These are phyloP conservation scores for Aplocera efformata DNA, from an alignment of 2,888 invertebrate genomes.

Conservation along the genomic window DNA sequence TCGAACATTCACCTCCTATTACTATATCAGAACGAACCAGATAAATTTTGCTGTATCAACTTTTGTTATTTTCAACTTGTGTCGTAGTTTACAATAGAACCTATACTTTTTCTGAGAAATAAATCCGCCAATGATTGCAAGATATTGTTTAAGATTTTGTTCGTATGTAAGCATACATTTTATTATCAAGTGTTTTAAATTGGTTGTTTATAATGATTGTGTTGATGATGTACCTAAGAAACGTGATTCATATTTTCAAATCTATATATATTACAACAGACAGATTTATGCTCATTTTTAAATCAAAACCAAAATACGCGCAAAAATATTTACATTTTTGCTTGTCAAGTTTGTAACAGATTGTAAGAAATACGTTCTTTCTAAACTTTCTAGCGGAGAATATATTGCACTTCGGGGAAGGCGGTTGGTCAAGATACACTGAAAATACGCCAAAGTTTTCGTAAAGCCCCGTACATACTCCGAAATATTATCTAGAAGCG, in stretches of 20 bases:
- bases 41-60: slow-evolving; percentile 10
- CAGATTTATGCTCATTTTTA: too few relatives aligned
- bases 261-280: too few relatives aligned
- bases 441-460: slow-evolving; percentile 5
- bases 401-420: slow-evolving; percentile 10
- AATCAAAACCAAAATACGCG: too few relatives aligned
- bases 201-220: too few relatives aligned
- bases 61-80: not conserved
- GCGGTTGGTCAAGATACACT: slow-evolving; percentile 10
- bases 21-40: slow-evolving; percentile 15
- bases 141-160: too few relatives aligned
- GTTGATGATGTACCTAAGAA: too few relatives aligned
- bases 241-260: too few relatives aligned
- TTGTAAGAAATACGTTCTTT: slow-evolving; percentile 3
- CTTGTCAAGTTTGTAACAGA: not conserved
- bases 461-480: not conserved
- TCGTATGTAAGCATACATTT: too few relatives aligned
- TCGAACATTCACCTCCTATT: slow-evolving; percentile 22
- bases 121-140: too few relatives aligned
- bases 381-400: slow-evolving; percentile 4
- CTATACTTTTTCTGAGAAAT: too few relatives aligned
- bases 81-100: not conserved
- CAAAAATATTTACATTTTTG: too few relatives aligned
- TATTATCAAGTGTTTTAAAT: too few relatives aligned
- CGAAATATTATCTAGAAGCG: slow-evolving; percentile 7